Evolutionary conservation across 2,888 invertebrate genomes (phyloP).

Genomic region (Fragum fragum): DNA sequence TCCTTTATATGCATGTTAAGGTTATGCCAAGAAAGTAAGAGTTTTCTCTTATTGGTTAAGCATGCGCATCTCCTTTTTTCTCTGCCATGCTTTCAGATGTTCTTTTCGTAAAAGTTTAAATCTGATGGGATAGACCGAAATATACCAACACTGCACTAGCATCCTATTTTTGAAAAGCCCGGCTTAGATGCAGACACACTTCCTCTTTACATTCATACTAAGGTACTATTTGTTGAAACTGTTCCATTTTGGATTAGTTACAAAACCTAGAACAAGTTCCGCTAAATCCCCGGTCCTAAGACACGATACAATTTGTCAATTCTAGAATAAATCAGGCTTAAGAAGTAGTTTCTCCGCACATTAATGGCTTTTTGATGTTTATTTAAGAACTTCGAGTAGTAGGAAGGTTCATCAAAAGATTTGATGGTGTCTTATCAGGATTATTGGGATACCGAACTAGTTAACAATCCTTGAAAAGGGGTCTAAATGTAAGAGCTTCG

Average conservation of each 20-base stretch:
- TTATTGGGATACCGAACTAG: neutral
- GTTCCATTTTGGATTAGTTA: neutral
- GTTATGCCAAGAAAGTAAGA: too few species aligned
- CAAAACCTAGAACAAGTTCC: neutral
- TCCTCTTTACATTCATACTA: too few species aligned
- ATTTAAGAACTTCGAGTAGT: conserved; percentile 19
- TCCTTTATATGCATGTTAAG: too few species aligned
- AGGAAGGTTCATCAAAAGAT: neutral
- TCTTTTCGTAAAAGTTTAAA: too few species aligned
- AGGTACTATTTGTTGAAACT: too few species aligned
- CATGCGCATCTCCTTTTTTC: too few species aligned
- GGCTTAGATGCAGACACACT: too few species aligned
- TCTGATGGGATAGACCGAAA: too few species aligned
- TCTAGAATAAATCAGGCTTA: conserved; percentile 17
- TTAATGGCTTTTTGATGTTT: conserved; percentile 30
- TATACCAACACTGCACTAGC: too few species aligned
- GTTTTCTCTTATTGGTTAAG: too few species aligned
- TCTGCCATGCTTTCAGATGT: too few species aligned
- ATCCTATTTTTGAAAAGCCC: too few species aligned
- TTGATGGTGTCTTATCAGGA: conserved; percentile 1
- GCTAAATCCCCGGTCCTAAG: neutral
- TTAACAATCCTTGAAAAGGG: neutral
- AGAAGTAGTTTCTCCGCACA: conserved; percentile 7
- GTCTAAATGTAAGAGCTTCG: neutral
- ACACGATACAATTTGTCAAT: conserved; percentile 18